phyloP scores from a whole-genome alignment of 2,113 vertebrate species.

The Notothenia rossii region DNA sequence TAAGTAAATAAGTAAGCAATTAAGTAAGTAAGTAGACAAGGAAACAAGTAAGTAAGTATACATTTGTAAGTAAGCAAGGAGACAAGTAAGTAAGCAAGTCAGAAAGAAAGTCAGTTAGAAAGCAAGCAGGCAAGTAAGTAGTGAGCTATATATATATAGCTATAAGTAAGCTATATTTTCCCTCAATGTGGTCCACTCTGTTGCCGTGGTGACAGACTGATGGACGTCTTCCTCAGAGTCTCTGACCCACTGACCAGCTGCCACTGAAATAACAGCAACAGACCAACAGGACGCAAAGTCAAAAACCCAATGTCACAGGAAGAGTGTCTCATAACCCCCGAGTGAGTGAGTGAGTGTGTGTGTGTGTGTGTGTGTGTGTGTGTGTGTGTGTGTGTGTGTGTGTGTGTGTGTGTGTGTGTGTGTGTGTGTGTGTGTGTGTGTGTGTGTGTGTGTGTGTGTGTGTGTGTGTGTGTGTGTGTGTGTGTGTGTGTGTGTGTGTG shows the following conservation, averaged over 20 bases:
- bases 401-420: background rate
- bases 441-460: background rate
- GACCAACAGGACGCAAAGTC: slow-evolving; percentile 65
- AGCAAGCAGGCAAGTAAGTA: too few relatives aligned
- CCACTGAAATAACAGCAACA: slow-evolving; percentile 58
- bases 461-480: background rate
- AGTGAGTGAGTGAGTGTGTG: background rate
- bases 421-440: background rate
- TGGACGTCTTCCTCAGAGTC: slow-evolving; percentile 9
- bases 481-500: background rate
- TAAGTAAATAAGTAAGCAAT: too few relatives aligned
- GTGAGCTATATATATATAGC: too few relatives aligned
- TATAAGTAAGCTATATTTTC: too few relatives aligned
- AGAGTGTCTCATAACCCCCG: slow-evolving; percentile 49
- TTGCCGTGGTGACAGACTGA: background rate
- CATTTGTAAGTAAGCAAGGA: too few relatives aligned
- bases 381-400: background rate
- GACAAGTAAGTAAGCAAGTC: too few relatives aligned
- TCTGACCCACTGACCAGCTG: slow-evolving; percentile 50
- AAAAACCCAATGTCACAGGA: slow-evolving; percentile 59
- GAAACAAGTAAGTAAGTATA: too few relatives aligned
- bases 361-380: background rate
- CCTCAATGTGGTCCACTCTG: background rate
- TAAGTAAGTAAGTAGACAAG: too few relatives aligned
- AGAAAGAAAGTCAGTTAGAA: too few relatives aligned